These are phyloP conservation scores for Struthio camelus DNA, from an alignment of 2,113 vertebrate species.

Conservation along the genomic window DNA sequence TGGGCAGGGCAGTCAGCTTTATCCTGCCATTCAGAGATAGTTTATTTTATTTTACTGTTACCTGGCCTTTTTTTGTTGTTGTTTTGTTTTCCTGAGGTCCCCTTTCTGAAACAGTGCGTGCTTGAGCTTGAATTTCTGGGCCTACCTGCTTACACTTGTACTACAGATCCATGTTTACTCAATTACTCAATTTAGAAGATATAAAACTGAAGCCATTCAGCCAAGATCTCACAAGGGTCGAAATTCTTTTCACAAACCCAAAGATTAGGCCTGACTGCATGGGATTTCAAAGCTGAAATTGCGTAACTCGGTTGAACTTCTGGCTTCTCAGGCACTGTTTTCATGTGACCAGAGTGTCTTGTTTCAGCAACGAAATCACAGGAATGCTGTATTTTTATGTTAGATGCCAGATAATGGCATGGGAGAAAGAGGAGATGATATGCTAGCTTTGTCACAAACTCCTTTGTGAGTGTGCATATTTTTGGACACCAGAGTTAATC, in stretches of 20 bases:
- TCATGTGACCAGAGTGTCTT: neutral
- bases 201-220: neutral
- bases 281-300: neutral
- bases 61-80: neutral
- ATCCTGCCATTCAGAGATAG: neutral
- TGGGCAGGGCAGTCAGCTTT: neutral
- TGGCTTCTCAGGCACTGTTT: accelerated
- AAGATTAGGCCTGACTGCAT: neutral
- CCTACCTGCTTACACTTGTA: neutral
- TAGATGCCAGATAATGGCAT: neutral
- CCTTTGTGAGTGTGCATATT: neutral
- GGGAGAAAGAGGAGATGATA: neutral
- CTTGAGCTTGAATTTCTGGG: neutral
- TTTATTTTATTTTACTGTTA: neutral
- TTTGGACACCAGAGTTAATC: neutral
- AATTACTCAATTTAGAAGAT: neutral
- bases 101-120: neutral
- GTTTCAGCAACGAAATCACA: neutral
- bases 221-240: neutral
- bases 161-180: neutral
- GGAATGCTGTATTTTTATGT: neutral
- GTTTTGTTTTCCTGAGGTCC: neutral
- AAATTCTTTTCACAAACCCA: neutral
- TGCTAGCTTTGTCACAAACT: neutral
- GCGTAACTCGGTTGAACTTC: neutral